Evolutionary conservation across 2,888 invertebrate genomes (phyloP).

Genomic region (Clanis bilineata): DNA sequence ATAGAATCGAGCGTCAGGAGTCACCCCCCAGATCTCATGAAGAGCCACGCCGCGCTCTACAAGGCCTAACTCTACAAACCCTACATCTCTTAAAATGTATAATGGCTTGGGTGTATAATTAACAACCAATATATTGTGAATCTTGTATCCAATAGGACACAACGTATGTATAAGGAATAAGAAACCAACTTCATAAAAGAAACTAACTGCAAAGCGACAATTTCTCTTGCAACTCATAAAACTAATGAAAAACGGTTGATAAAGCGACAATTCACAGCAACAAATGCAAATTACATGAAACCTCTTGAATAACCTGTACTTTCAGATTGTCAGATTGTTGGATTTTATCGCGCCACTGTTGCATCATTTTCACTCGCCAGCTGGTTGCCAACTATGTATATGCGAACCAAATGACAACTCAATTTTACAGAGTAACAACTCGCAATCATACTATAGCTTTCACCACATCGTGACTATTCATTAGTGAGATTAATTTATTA

Average conservation of each 20-base stretch:
- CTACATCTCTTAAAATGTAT: too few relatives aligned
- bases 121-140: too few relatives aligned
- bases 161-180: too few relatives aligned
- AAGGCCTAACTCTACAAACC: too few relatives aligned
- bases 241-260: background rate
- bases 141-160: too few relatives aligned
- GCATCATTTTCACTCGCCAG: background rate
- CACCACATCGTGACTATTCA: background rate
- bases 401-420: background rate
- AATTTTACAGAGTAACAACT: background rate
- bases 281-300: background rate
- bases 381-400: background rate
- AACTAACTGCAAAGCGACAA: background rate
- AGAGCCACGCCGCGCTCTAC: too few relatives aligned
- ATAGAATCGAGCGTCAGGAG: too few relatives aligned
- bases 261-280: background rate
- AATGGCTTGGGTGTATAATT: too few relatives aligned
- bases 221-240: background rate
- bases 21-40: too few relatives aligned
- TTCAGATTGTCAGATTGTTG: background rate
- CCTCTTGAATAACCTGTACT: background rate
- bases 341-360: background rate
- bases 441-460: slow-evolving; percentile 5
- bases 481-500: too few relatives aligned
- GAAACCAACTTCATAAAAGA: background rate